Evolutionary conservation across 1,140 invertebrate genomes (phyloP).

Genomic region (Bombus waltoni): DNA sequence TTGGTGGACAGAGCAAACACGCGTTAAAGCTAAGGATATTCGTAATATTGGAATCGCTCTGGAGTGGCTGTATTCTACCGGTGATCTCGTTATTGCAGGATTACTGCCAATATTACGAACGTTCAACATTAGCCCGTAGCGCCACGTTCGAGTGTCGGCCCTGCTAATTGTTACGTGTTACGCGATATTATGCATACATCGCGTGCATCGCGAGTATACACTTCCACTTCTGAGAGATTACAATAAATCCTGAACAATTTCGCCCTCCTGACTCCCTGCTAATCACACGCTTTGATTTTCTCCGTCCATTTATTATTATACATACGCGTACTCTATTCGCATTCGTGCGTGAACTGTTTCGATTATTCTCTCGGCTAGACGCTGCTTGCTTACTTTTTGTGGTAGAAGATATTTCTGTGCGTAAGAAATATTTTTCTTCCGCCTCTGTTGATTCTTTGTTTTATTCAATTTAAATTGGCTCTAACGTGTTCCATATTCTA

Average conservation of each 20-base stretch:
- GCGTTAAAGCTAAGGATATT: conserved; percentile 30
- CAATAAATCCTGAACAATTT: conserved; percentile 11
- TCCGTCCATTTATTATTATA: neutral
- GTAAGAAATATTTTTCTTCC: no score
- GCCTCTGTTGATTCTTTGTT: no score
- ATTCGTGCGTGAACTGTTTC: no score
- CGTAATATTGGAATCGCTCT: conserved; percentile 9
- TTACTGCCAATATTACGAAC: conserved; percentile 44
- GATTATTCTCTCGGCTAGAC: no score
- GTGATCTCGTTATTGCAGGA: conserved; percentile 38
- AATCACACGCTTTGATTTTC: neutral
- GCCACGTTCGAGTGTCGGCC: neutral
- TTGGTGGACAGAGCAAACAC: neutral
- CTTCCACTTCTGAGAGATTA: conserved; percentile 9
- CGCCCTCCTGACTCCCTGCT: no score
- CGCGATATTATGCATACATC: neutral
- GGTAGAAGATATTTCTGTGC: no score
- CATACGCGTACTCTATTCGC: no score
- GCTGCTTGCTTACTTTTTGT: no score
- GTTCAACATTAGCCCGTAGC: conserved; percentile 5
- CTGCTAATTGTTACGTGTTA: conserved; percentile 36
- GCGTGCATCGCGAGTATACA: neutral
- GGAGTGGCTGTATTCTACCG: neutral
- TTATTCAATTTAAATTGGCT: no score
- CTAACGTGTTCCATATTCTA: no score